Base-by-base conservation (phyloP, 1,140 invertebrate species). In the Drosophila busckii region DNA sequence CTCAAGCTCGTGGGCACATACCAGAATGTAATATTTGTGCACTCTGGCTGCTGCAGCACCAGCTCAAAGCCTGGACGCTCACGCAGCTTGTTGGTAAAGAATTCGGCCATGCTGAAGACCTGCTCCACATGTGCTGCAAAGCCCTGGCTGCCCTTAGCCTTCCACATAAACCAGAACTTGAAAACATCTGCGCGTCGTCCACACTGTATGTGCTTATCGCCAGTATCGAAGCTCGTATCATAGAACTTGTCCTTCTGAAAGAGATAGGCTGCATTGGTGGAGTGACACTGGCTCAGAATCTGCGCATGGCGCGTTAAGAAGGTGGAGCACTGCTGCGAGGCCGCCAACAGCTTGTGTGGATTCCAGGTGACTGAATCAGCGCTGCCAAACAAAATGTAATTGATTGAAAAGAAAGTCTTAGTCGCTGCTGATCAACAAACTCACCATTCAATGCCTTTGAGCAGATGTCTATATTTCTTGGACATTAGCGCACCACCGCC, bases 301-400 rank as follows among this genome's bases (percentile, higher is more conserved):
- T 89, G 89, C 80, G 93, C 89, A 65, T 94, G 93, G 29, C 89
- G 89, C 4, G 95, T 90, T 8, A 98, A 88, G 63, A 98, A 92
- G 0, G 97, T 97, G 3, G 97, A 99, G 88, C 98, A 99, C 86
- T 99, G 98, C n/a, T 99, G 91, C 6, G 97, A 90, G 1, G 96
- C 94, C 1, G 97, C 96, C 94, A 99, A 97, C 85, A 99, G 90
- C 89, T 99, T 99, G 88, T 99, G 98, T 0, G 98, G 98, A 89
- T 99, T 99, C 98, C 98, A 99, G n/a, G 97, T 99, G 12, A 99
- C 94, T 1, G 97, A 99, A 84, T 98, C 92, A 42, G 97, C 97
- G 70, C 97, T 98, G 88, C 4, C 90, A 89, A 63, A 28, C 0
- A n/a, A 17, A 9, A 13, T 13, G 17, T 0, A 35, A 20, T 15